Conservation (phyloP, 2,888 invertebrate genomes). For the Nasonovia ribisnigri region DNA sequence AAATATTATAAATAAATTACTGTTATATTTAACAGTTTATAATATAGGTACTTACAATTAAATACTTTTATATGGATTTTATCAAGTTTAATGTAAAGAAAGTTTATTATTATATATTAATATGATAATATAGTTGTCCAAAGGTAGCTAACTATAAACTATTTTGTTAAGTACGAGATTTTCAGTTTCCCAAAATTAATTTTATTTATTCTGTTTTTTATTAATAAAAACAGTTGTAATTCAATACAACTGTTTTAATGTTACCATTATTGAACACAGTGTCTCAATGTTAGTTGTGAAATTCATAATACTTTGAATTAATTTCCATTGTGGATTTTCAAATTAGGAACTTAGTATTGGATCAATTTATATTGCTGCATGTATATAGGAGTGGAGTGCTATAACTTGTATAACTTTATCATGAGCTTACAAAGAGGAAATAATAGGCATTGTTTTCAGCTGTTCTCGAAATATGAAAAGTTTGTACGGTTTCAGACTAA, state of each 20-base stretch:
- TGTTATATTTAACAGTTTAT: neutral
- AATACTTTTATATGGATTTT: neutral
- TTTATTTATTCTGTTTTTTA: neutral
- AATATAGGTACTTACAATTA: neutral
- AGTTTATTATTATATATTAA: no score
- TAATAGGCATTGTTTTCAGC: neutral
- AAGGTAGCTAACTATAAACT: no score
- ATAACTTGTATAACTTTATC: neutral
- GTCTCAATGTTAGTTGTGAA: neutral
- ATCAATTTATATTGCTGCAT: neutral
- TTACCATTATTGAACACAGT: neutral
- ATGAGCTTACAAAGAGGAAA: neutral
- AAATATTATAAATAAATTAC: neutral
- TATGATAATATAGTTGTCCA: no score
- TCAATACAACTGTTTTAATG: no score
- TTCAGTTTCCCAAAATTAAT: neutral
- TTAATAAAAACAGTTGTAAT: neutral
- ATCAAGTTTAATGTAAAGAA: no score
- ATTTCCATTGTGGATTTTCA: neutral
- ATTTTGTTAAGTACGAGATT: no score
- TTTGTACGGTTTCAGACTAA: neutral
- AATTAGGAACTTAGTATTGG: neutral
- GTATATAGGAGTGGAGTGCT: neutral
- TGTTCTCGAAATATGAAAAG: neutral
- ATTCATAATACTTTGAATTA: neutral